Evolutionary conservation across 2,797 vertebrate species (phyloP), one percentile per base, ranked within the genome.

Genomic region (Pygocentrus nattereri): DNA sequence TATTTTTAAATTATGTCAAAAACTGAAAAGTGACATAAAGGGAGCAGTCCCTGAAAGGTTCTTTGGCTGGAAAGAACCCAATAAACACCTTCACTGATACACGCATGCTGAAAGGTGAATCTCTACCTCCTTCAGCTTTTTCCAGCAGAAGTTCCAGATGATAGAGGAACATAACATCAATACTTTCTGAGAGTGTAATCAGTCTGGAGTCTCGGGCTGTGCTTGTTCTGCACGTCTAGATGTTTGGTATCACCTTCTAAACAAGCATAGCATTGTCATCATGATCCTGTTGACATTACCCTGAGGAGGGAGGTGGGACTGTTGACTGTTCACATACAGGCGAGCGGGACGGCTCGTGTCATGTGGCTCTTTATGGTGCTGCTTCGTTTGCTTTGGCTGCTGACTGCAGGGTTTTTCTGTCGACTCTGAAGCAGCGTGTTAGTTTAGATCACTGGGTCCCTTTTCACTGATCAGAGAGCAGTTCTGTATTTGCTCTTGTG

Each of bases 251-350:
- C 38, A 44, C 38, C 38, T 69, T 13, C n/a, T n/a, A 44, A n/a
- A 23, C 34, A 16, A 30, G 34, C 8, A 3, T 2, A 18, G 16
- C 34, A 2, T 56, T n/a, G 27, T 34, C 25, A 21, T 62, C 56
- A 27, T 82, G 31, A 56, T 74, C 76, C 50, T 74, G 76, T 82
- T 69, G 65, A 65, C 81, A 61, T 56, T 52, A 74, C 65, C 76
- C 38, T 58, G 7, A 25, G 41, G 23, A 27, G 16, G 41, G 23
- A 27, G 16, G 38, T 50, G 41, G 21, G n/a, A 68, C 59, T 78
- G 38, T 78, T 74, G 69, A 70, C 41, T 70, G 67, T 49, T 49
- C 23, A 18, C n/a, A 68, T 4, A 34, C 56, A 13, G 44, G 15
- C 31, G 13, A 50, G 23, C 15, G 49, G 78, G 58, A 79, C 41